Base-by-base conservation (phyloP, 2,113 vertebrate species). In the Rhagologus leucostigma region DNA sequence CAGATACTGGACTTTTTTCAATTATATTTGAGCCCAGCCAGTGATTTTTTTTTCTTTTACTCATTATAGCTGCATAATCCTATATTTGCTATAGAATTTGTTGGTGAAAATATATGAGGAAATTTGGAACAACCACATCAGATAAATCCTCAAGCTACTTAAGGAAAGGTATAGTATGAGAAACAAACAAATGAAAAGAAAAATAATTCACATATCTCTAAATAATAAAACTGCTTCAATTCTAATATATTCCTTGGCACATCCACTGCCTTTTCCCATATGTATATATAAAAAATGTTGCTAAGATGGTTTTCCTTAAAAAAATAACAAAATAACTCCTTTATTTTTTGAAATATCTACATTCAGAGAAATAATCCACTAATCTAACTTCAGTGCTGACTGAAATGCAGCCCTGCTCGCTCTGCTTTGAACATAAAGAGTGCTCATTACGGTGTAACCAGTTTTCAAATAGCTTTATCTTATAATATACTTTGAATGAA, bases 401-500 rank as follows among this genome's bases (percentile, higher is more conserved):
- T 67, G 71, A 96, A 93, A 94, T 41, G 30, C 59, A 84, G 81
- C 70, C 42, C 77, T 74, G 21, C 33, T 69, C 60, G 35, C 35
- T 19, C 10, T 90, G 33, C 73, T 85, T 91, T 92, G 89, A 93
- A 84, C 39, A 9, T 59, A 92, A 96, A 75, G 77, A 76, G 92
- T 4, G 5, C 80, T 93, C 70, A 67, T 97, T 65, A 95, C 13
- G 71, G 62, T 50, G 37, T 70, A 95, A 84, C 64, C 76, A 75
- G 33, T 93, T 93, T 94, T 62, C 87, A 88, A 19, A 76, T 18
- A 77, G 65, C 60, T 97, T 97, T 93, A 94, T 96, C 87, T 96
- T 96, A 75, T 70, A 59, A 75, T 35, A 68, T 11, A 33, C 49
- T 93, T 89, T 90, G 76, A 96, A 75, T 85, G 37, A 97, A 96